These are phyloP conservation scores for Poecilia velifera DNA, from an alignment of 2,797 vertebrate species.

Conservation along the genomic window DNA sequence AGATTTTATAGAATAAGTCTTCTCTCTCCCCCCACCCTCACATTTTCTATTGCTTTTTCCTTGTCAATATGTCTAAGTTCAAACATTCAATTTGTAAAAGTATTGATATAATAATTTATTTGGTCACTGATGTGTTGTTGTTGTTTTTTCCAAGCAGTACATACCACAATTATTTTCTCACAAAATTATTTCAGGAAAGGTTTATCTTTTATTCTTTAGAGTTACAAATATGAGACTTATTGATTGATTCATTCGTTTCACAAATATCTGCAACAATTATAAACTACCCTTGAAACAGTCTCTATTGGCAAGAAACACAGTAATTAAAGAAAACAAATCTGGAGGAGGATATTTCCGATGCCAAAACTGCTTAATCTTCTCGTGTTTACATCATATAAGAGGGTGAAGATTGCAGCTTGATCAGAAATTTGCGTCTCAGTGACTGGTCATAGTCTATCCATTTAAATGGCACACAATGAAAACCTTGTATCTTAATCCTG, in stretches of 20 bases:
- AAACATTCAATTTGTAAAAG: background rate
- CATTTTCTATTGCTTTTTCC: background rate
- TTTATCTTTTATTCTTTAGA: background rate
- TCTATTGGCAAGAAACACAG: too few species aligned
- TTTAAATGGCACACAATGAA: too few species aligned
- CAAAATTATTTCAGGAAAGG: background rate
- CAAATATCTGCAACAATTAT: too few species aligned
- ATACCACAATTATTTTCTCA: background rate
- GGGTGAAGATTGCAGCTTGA: too few species aligned
- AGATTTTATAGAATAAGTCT: background rate
- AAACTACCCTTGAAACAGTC: too few species aligned
- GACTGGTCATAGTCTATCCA: too few species aligned
- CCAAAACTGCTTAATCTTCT: too few species aligned
- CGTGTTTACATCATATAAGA: too few species aligned
- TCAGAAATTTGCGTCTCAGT: too few species aligned
- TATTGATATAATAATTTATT: background rate
- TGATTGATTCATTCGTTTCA: background rate
- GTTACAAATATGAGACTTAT: background rate
- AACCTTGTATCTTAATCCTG: too few species aligned
- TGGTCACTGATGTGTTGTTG: background rate
- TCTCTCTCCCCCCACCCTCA: background rate
- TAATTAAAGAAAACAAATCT: too few species aligned
- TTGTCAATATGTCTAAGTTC: background rate
- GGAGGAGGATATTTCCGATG: too few species aligned
- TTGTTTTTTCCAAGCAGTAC: background rate